Base-by-base conservation (phyloP, 2,797 vertebrate species). In the Hephaestus fuliginosus region DNA sequence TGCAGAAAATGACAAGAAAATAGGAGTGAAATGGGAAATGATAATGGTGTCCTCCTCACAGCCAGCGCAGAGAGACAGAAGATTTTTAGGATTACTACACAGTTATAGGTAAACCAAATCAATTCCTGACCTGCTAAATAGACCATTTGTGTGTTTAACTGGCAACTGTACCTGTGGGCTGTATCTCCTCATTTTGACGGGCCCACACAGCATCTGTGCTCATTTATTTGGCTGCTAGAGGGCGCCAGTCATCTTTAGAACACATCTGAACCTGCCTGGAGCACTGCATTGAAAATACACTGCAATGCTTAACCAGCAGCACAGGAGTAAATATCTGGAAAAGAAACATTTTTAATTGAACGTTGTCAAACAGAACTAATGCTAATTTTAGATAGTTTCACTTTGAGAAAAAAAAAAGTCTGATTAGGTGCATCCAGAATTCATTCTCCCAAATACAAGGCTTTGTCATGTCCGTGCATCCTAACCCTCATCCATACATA, bases 171-270 rank as follows among this genome's bases (percentile, higher is more conserved):
- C 44, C 74, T 43, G 41, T 22, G 43, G 30, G 13, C 28, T 15
- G 71, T 51, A 70, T 64, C 56, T 66, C 2, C 33, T 49, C 5
- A 20, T 56, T 57, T 12, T 39, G 10, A 52, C 13, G 43, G 5
- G 63, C 53, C 25, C 49, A 69, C 52, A 30, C 71, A 57, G 14
- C 3, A 9, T 41, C n/a, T 68, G 68, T 63, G 25, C 53, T 7
- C 41, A 22, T 67, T 0, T 0, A 48, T 64, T 22, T 64, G 70
- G 28, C 87, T 41, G 88, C 91, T 89, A 93, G 93, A 91, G 89
- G 93, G 92, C 91, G 87, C 85, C 90, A 92, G 81, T 77, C 70
- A 70, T 84, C 93, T 88, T 81, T 60, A 18, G 6, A 88, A 79
- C 64, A n/a, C n/a, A 49, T 22, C 33, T 2, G 8, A 60, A 64